Percentiles rank a stretch among this genome's conserved stretches.
Conservation (phyloP, 2,888 invertebrate species). For the Stegophylla sp. region DNA sequence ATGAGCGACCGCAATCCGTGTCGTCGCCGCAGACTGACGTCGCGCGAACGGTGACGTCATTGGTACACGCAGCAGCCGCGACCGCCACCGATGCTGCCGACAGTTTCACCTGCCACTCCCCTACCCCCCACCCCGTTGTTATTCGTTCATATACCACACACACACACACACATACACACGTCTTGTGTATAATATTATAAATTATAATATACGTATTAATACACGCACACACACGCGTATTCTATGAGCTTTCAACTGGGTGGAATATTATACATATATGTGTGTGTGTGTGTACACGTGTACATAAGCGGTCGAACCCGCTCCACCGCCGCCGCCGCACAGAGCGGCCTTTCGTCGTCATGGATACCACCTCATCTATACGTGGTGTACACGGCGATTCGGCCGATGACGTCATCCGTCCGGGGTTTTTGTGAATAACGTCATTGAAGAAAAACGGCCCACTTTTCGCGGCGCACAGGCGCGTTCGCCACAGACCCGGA, state of each 20-base stretch:
- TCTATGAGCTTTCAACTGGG: conserved; percentile 1
- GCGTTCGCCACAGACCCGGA: background rate
- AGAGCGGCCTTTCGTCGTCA: conserved; percentile 29
- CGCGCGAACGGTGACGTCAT: too few relatives aligned
- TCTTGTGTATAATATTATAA: too few relatives aligned
- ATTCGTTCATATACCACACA: too few relatives aligned
- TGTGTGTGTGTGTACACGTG: background rate
- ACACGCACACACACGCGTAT: too few relatives aligned
- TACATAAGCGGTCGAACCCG: background rate
- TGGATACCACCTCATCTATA: conserved; percentile 20
- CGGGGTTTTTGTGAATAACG: conserved; percentile 58
- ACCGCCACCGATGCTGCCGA: background rate
- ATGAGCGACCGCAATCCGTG: background rate
- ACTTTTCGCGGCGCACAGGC: conserved; percentile 8
- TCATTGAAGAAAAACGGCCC: conserved; percentile 55
- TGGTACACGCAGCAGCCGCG: too few relatives aligned
- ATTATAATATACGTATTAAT: too few relatives aligned
- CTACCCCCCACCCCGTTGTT: too few relatives aligned
- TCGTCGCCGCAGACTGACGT: too few relatives aligned
- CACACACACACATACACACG: background rate
- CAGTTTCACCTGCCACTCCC: background rate
- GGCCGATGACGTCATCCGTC: conserved; percentile 55
- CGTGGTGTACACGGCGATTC: background rate
- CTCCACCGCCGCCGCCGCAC: too few relatives aligned
- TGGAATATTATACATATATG: background rate